Percentiles rank a stretch among this genome's conserved stretches.
Evolutionary conservation across 2,113 vertebrate genomes (phyloP).

Genomic region (Phalacrocorax brasilianus): DNA sequence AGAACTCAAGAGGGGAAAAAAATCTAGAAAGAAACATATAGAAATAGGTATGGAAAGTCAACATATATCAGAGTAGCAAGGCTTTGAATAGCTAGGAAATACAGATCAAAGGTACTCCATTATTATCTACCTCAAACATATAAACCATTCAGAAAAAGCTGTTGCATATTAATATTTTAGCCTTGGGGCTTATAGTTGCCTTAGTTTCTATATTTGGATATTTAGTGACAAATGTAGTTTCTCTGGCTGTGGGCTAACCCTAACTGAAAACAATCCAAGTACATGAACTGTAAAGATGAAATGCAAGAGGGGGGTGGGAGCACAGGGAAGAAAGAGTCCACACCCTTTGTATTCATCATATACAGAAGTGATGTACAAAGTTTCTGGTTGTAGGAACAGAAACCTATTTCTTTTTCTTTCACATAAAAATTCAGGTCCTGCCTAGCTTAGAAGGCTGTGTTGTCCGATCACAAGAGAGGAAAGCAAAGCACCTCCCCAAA

Average conservation of each 20-base stretch:
- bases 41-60: neutral
- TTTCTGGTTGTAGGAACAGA: neutral
- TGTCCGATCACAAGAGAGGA: neutral
- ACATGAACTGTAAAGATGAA: neutral
- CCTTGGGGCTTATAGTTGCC: neutral
- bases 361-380: neutral
- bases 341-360: neutral
- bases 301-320: neutral
- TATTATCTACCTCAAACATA: neutral
- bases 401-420: slow-evolving; percentile 4
- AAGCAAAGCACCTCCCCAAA: neutral
- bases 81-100: neutral
- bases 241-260: slow-evolving; percentile 23
- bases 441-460: neutral
- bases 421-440: neutral
- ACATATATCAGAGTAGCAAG: neutral
- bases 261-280: slow-evolving; percentile 34
- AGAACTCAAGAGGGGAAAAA: neutral
- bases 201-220: slow-evolving; percentile 23
- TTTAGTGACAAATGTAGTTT: slow-evolving; percentile 31
- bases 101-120: neutral
- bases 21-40: neutral
- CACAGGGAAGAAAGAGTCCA: neutral
- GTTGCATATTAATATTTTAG: neutral
- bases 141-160: neutral